Conservation (phyloP, 2,113 vertebrate genomes). For the Corythornis vintsioides region DNA sequence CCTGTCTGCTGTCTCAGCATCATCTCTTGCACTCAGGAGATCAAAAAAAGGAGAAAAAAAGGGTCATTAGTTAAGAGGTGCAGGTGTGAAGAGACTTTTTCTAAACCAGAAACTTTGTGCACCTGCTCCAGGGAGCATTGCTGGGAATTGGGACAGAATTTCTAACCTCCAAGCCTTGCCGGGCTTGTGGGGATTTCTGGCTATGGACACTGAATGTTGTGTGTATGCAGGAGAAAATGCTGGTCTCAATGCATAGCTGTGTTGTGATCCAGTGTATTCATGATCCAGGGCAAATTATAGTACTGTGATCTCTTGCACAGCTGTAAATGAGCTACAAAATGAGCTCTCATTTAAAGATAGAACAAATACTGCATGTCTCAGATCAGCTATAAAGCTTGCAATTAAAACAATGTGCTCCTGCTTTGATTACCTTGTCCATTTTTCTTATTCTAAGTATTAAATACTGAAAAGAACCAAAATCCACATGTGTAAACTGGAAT, state of each 20-base stretch:
- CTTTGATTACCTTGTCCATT: not conserved
- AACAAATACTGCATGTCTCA: not conserved
- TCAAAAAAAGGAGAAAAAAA: constrained; percentile 47
- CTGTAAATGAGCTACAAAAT: not conserved
- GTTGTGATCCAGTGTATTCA: not conserved
- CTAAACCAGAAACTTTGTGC: constrained; percentile 17
- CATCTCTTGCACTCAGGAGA: constrained; percentile 29
- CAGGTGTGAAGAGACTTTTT: constrained; percentile 60
- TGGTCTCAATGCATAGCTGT: not conserved
- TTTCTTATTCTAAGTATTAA: not conserved
- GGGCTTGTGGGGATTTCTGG: not conserved
- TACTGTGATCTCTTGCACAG: not conserved
- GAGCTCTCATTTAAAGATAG: not conserved
- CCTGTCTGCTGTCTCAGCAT: constrained; percentile 59
- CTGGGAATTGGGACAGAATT: constrained; percentile 44
- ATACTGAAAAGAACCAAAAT: not conserved
- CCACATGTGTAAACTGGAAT: not conserved
- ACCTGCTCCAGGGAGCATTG: constrained; percentile 38
- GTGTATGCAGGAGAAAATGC: not conserved
- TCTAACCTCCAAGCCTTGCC: constrained; percentile 1
- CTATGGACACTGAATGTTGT: not conserved
- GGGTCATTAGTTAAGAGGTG: constrained; percentile 48
- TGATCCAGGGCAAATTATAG: not conserved
- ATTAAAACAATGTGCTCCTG: not conserved
- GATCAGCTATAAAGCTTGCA: not conserved